These are phyloP conservation scores for Oligia strigilis DNA, from an alignment of 2,888 invertebrate species.

Conservation along the genomic window DNA sequence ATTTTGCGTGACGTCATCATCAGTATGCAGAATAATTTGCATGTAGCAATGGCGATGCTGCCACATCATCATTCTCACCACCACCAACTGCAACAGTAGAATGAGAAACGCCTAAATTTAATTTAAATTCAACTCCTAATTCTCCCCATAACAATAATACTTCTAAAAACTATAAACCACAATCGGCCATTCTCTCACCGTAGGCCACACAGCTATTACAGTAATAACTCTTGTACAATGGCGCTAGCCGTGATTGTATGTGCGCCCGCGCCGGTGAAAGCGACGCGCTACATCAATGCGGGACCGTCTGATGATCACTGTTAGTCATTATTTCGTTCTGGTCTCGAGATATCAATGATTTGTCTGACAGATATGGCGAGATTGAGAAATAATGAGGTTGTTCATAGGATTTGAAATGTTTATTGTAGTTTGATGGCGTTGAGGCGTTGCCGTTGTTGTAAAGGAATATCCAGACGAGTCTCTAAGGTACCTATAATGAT, in stretches of 20 bases:
- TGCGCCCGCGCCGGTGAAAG: constrained; percentile 62
- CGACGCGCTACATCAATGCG: constrained; percentile 55
- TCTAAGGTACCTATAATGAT: background rate
- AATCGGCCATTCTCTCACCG: constrained; percentile 52
- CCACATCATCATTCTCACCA: background rate
- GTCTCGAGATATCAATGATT: constrained; percentile 51
- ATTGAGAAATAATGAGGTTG: constrained; percentile 52
- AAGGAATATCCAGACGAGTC: background rate
- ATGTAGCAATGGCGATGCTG: background rate
- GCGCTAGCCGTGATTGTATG: constrained; percentile 63
- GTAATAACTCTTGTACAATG: constrained; percentile 70
- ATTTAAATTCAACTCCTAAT: background rate
- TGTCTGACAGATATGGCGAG: constrained; percentile 57
- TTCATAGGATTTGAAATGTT: constrained; percentile 35
- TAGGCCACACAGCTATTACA: constrained; percentile 65
- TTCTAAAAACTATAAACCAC: constrained; percentile 44
- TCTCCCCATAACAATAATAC: constrained; percentile 15
- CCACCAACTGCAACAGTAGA: background rate
- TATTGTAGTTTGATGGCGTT: constrained; percentile 15
- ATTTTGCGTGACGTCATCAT: background rate
- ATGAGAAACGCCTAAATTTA: background rate
- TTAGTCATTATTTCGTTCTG: constrained; percentile 63
- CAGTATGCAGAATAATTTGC: background rate
- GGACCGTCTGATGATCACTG: constrained; percentile 54
- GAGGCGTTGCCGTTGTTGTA: background rate